Evolutionary conservation across 2,888 invertebrate genomes (phyloP).

Genomic region (Onthophagus sagittarius): DNA sequence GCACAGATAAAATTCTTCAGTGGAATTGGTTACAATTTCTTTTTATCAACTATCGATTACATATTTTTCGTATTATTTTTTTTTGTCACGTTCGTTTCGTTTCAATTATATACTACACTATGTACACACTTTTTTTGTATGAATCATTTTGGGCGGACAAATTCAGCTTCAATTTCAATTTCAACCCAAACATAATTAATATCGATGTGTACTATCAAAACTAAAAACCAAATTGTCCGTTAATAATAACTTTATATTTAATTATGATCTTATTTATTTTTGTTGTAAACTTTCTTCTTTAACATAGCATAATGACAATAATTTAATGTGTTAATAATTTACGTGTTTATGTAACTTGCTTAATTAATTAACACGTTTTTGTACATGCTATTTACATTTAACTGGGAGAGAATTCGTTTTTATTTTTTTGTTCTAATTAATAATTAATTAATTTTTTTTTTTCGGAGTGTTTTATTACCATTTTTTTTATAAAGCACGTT

Average conservation of each 20-base stretch:
- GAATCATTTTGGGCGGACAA: neutral
- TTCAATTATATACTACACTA: slow-evolving; percentile 32
- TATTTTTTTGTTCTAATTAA: too few species aligned
- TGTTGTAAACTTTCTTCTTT: too few species aligned
- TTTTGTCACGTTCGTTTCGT: neutral
- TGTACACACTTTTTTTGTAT: slow-evolving; percentile 31
- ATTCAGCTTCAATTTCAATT: neutral
- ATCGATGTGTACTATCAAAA: too few species aligned
- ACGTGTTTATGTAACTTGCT: too few species aligned
- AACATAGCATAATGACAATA: too few species aligned
- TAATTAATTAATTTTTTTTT: neutral
- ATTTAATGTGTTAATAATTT: too few species aligned
- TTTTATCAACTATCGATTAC: slow-evolving; percentile 40
- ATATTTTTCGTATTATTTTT: slow-evolving; percentile 32
- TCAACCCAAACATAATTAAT: neutral
- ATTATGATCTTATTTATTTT: too few species aligned
- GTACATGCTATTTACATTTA: too few species aligned
- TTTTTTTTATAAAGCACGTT: neutral
- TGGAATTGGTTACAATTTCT: slow-evolving; percentile 37
- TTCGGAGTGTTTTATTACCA: neutral
- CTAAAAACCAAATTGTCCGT: too few species aligned
- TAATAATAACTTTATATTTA: too few species aligned
- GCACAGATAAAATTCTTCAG: slow-evolving; percentile 48
- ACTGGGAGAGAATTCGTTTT: too few species aligned
- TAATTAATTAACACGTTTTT: too few species aligned